A percentile compares a stretch with the other conserved stretches of the same genome.
Evolutionary conservation across 2,888 invertebrate species (phyloP).

Genomic region (Parnassius apollo): DNA sequence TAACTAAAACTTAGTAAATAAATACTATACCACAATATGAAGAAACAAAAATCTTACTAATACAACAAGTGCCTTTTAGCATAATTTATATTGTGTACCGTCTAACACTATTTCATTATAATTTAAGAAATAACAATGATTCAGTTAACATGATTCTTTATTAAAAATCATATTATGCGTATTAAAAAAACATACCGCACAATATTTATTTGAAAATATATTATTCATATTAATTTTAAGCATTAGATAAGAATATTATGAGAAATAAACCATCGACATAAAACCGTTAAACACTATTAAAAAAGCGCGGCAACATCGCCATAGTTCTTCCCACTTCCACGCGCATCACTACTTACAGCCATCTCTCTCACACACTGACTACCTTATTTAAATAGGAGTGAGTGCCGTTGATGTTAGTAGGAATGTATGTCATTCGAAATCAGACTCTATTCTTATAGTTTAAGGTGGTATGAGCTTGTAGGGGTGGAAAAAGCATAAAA

Average conservation of each 20-base stretch:
- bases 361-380: constrained; percentile 66
- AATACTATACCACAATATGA: no score
- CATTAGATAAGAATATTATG: background rate
- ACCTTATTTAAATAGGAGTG: constrained; percentile 80
- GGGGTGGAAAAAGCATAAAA: constrained; percentile 56
- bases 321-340: constrained; percentile 53
- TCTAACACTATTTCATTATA: no score
- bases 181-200: no score
- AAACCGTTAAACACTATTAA: constrained; percentile 50
- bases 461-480: constrained; percentile 43
- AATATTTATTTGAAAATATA: no score
- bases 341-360: constrained; percentile 50
- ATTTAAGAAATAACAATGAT: no score
- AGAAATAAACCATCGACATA: constrained; percentile 23
- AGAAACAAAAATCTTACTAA: no score
- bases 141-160: no score
- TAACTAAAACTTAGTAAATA: no score
- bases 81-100: no score
- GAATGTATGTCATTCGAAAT: constrained; percentile 39
- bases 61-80: no score
- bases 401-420: constrained; percentile 49
- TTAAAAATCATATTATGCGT: no score
- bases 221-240: no score
- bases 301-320: constrained; percentile 67
- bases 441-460: constrained; percentile 41